phyloP scores from a whole-genome alignment of 2,797 vertebrate genomes.

The Poecilia wingei region DNA sequence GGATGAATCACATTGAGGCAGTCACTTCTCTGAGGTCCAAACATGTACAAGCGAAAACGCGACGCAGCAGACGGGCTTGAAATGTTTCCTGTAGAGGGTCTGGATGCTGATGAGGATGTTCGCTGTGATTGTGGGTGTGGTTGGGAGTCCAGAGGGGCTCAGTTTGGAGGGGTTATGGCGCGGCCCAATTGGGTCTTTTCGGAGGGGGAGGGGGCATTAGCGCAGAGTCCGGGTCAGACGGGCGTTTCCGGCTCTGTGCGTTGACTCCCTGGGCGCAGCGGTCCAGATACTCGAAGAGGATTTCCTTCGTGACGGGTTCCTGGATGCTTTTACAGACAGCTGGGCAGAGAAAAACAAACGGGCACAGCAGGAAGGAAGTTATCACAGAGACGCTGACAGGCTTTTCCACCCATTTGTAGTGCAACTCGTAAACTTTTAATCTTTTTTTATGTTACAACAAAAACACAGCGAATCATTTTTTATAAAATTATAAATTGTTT shows the following conservation, averaged over 20 bases:
- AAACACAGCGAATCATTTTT: not conserved
- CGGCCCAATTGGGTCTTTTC: slow-evolving; percentile 86
- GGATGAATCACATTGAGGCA: slow-evolving; percentile 49
- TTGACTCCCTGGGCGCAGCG: slow-evolving; percentile 83
- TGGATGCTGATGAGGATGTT: slow-evolving; percentile 51
- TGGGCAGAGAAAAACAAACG: slow-evolving; percentile 63
- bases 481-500: not conserved
- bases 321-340: slow-evolving; percentile 97
- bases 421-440: not conserved
- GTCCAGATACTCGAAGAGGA: slow-evolving; percentile 92
- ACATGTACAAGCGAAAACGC: slow-evolving; percentile 49
- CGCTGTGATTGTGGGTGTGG: slow-evolving; percentile 32
- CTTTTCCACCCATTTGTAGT: slow-evolving; percentile 17
- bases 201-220: slow-evolving; percentile 97
- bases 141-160: slow-evolving; percentile 35
- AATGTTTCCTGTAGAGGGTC: slow-evolving; percentile 36
- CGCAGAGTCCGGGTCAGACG: slow-evolving; percentile 89
- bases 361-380: slow-evolving; percentile 38
- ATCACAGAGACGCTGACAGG: slow-evolving; percentile 30
- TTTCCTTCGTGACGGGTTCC: slow-evolving; percentile 95
- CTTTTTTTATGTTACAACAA: not conserved
- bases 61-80: slow-evolving; percentile 46
- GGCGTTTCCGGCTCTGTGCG: slow-evolving; percentile 85
- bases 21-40: slow-evolving; percentile 49
- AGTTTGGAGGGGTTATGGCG: slow-evolving; percentile 63